These are phyloP conservation scores for Bombycilla garrulus DNA, from an alignment of 2,113 vertebrate species.

Conservation along the genomic window DNA sequence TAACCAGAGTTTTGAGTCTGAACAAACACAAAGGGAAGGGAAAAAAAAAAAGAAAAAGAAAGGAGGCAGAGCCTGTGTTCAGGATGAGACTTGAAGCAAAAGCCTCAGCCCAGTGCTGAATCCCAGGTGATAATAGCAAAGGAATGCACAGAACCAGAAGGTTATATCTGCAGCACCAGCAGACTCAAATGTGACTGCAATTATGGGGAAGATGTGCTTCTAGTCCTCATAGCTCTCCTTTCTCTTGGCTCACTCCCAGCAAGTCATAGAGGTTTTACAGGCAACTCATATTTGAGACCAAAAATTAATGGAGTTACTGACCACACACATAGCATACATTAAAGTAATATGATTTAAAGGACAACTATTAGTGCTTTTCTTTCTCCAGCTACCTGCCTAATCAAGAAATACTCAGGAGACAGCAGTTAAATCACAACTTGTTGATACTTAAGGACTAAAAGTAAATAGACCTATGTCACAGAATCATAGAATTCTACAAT, in stretches of 20 bases:
- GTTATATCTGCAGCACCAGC: not conserved
- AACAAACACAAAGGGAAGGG: not conserved
- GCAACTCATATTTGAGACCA: not conserved
- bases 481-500: not conserved
- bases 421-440: not conserved
- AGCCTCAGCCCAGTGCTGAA: not conserved
- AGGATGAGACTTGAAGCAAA: slow-evolving; percentile 30
- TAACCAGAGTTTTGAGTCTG: not conserved
- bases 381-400: not conserved
- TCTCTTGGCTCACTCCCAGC: not conserved
- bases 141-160: not conserved
- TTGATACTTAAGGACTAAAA: not conserved
- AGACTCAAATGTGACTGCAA: not conserved
- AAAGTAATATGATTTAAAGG: not conserved
- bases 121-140: not conserved
- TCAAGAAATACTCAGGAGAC: not conserved
- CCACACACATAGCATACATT: not conserved
- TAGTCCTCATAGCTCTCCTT: not conserved
- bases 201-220: not conserved
- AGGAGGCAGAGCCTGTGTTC: not conserved
- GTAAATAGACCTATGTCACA: not conserved
- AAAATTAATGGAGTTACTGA: not conserved
- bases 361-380: not conserved
- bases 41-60: not conserved
- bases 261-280: not conserved